Conservation (phyloP, 2,888 invertebrate species). For the Caenorhabditis sulstoni region DNA sequence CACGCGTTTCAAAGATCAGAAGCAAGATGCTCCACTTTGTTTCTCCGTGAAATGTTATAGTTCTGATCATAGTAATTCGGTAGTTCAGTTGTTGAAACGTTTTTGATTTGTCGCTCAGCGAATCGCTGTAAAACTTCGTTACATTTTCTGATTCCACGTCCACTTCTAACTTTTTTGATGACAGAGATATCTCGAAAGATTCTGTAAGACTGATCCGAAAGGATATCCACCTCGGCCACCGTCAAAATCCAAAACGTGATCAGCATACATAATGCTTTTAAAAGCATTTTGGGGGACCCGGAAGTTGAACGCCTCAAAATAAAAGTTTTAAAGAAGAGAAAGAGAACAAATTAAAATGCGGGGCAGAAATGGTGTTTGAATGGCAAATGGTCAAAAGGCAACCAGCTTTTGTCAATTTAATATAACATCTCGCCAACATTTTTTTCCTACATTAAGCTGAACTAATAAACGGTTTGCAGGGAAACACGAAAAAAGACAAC, state of each 20-base stretch:
- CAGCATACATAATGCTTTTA: slow-evolving; percentile 43
- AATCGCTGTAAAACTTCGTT: slow-evolving; percentile 9
- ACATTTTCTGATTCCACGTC: not conserved
- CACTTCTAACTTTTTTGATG: slow-evolving; percentile 48
- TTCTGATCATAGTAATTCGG: slow-evolving; percentile 34
- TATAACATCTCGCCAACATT: slow-evolving; percentile 50
- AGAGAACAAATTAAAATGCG: too few species aligned
- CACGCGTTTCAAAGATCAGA: too few species aligned
- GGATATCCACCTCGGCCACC: slow-evolving; percentile 16
- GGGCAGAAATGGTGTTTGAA: too few species aligned
- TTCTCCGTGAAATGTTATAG: slow-evolving; percentile 32
- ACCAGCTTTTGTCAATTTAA: slow-evolving; percentile 44
- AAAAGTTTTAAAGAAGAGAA: slow-evolving; percentile 2
- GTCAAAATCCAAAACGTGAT: slow-evolving; percentile 16
- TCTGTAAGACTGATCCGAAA: slow-evolving; percentile 30
- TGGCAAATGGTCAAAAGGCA: slow-evolving; percentile 41
- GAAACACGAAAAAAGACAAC: slow-evolving; percentile 28
- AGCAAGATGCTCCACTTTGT: too few species aligned
- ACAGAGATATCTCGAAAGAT: slow-evolving; percentile 42
- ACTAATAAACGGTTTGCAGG: slow-evolving; percentile 45
- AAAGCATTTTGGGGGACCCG: slow-evolving; percentile 54
- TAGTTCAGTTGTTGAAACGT: slow-evolving; percentile 23
- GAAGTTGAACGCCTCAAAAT: not conserved
- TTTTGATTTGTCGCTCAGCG: slow-evolving; percentile 26
- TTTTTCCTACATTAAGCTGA: slow-evolving; percentile 51